Evolutionary conservation across 2,113 vertebrate genomes (phyloP).

Genomic region (Barnardius zonarius): DNA sequence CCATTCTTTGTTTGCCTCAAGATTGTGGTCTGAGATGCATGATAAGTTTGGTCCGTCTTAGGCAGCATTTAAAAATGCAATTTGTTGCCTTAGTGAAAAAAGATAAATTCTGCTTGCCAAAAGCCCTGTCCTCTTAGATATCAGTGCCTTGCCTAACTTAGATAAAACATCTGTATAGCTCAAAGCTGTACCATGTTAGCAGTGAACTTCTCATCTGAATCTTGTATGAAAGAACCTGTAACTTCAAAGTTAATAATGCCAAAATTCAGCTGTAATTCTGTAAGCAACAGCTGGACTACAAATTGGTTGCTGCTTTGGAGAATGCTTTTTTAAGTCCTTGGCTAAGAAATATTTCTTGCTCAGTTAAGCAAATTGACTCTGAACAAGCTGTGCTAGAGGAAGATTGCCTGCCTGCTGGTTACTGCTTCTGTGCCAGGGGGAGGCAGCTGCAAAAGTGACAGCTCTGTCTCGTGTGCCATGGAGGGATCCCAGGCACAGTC

Average conservation of each 20-base stretch:
- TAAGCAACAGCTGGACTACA: background rate
- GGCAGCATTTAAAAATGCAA: background rate
- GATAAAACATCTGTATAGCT: background rate
- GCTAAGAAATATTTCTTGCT: background rate
- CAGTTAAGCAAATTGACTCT: background rate
- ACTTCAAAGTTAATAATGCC: background rate
- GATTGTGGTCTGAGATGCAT: background rate
- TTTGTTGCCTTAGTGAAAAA: background rate
- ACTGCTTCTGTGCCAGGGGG: background rate
- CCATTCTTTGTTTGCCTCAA: background rate
- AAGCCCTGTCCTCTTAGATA: background rate
- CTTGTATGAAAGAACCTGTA: background rate
- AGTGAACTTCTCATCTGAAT: background rate
- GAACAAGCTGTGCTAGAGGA: background rate
- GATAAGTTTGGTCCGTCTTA: background rate
- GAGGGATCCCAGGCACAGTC: background rate
- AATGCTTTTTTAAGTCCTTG: background rate
- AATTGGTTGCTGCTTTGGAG: background rate
- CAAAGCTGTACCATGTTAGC: background rate
- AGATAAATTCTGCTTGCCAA: background rate
- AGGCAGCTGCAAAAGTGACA: background rate
- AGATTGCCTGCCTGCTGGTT: background rate
- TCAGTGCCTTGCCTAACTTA: background rate
- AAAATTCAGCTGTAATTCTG: background rate
- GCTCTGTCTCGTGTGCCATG: accelerated